Conservation (phyloP, 2,113 vertebrate genomes). For the Cyprinodon variegatus region DNA sequence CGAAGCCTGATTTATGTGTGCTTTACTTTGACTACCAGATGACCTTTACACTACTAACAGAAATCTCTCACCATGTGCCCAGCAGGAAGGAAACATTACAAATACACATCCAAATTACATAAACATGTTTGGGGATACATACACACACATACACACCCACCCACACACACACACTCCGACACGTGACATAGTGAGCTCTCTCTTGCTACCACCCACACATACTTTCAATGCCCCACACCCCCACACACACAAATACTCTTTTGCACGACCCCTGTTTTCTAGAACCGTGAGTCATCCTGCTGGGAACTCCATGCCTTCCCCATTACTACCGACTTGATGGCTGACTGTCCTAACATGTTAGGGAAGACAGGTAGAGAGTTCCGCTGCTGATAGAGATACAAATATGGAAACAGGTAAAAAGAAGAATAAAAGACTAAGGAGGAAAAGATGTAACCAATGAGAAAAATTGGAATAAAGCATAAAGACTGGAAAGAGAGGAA, state of each 20-base stretch:
- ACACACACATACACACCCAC: constrained; percentile 5
- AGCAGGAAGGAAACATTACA: constrained; percentile 52
- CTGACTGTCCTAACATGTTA: constrained; percentile 37
- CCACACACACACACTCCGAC: constrained; percentile 16
- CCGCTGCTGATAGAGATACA: not conserved
- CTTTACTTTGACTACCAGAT: constrained; percentile 29
- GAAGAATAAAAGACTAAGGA: not conserved
- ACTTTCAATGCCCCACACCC: constrained; percentile 10
- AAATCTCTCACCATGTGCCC: constrained; percentile 26
- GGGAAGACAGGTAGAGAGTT: constrained; percentile 10
- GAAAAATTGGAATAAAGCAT: not conserved
- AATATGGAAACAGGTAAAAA: not conserved
- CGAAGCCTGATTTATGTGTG: not conserved
- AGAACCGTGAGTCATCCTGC: constrained; percentile 69
- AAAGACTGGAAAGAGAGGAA: not conserved
- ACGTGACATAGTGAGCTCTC: constrained; percentile 8
- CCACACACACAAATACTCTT: constrained; percentile 26
- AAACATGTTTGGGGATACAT: constrained; percentile 35
- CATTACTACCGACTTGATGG: constrained; percentile 57
- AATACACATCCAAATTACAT: constrained; percentile 40
- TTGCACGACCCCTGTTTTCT: constrained; percentile 43
- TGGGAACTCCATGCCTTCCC: constrained; percentile 72
- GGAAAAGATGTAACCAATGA: not conserved
- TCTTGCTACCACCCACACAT: constrained; percentile 25
- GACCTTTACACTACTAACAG: constrained; percentile 37